These are phyloP conservation scores for Astropecten irregularis DNA, from an alignment of 53 echinoderm and acorn worm species.

Conservation along the genomic window DNA sequence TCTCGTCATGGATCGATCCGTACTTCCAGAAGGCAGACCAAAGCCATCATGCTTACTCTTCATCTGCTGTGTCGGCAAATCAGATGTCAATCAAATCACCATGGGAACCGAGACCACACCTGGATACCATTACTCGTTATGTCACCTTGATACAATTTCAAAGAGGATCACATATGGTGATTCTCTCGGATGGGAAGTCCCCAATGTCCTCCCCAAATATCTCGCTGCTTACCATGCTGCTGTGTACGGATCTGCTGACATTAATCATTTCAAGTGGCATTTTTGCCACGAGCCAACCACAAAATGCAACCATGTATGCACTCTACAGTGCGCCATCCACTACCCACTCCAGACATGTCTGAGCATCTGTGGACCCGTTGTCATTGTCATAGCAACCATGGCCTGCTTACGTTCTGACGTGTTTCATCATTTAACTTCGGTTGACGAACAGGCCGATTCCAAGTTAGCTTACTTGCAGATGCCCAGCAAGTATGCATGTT, in stretches of 20 bases:
- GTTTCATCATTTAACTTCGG: slow-evolving; percentile 38
- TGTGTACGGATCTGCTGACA: slow-evolving; percentile 21
- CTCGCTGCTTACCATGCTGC: slow-evolving; percentile 28
- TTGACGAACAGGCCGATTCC: slow-evolving; percentile 3
- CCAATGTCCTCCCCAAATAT: slow-evolving; percentile 1
- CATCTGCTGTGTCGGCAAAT: slow-evolving; percentile 41
- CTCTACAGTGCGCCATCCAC: slow-evolving; percentile 4
- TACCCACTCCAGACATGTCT: slow-evolving; percentile 49
- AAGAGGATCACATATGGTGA: slow-evolving; percentile 43
- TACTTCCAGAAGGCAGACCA: slow-evolving; percentile 1
- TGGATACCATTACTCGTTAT: slow-evolving; percentile 31
- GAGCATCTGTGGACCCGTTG: slow-evolving; percentile 46
- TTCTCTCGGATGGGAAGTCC: slow-evolving; percentile 47
- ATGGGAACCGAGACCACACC: slow-evolving; percentile 3
- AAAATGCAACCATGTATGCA: slow-evolving; percentile 21
- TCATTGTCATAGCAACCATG: slow-evolving; percentile 24
- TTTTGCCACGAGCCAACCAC: slow-evolving; percentile 20
- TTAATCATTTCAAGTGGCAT: slow-evolving; percentile 13
- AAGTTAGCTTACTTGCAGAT: slow-evolving; percentile 15
- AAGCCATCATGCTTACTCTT: slow-evolving; percentile 32
- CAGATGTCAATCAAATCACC: slow-evolving; percentile 1
- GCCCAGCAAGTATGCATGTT: slow-evolving; percentile 45
- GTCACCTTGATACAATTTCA: slow-evolving; percentile 36
- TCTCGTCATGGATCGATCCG: neutral
- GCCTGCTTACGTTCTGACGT: slow-evolving; percentile 27